These are phyloP conservation scores for Steatornis caripensis DNA, from an alignment of 2,113 vertebrate genomes.

Conservation along the genomic window DNA sequence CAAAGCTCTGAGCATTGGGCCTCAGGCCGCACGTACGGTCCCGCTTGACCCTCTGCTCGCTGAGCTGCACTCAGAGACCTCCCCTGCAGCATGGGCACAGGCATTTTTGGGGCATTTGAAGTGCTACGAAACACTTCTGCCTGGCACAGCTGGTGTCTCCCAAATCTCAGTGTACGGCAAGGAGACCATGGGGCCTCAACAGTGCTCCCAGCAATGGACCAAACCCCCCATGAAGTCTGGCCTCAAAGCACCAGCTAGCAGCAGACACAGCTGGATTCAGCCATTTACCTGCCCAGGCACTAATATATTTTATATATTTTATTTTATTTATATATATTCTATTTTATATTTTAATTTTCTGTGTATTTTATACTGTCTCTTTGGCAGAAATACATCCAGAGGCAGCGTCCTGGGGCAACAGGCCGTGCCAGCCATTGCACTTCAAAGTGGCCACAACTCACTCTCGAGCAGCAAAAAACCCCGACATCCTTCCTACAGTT, in stretches of 20 bases:
- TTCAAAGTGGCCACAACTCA: neutral
- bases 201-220: neutral
- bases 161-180: neutral
- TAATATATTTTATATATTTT: neutral
- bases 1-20: neutral
- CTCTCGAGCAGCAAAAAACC: neutral
- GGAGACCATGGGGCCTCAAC: neutral
- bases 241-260: neutral
- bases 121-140: neutral
- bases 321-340: too few species aligned
- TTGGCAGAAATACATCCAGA: neutral
- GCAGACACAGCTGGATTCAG: neutral
- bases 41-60: neutral
- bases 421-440: neutral
- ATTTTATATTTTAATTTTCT: too few species aligned
- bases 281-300: neutral
- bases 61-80: neutral
- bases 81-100: neutral
- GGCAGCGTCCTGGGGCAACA: neutral
- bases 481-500: neutral
- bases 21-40: accelerated
- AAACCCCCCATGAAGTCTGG: neutral
- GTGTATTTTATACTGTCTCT: neutral
- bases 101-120: neutral
- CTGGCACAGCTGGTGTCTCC: neutral